phyloP scores from a whole-genome alignment of 2,113 vertebrate genomes.

The Nasalis larvatus region DNA sequence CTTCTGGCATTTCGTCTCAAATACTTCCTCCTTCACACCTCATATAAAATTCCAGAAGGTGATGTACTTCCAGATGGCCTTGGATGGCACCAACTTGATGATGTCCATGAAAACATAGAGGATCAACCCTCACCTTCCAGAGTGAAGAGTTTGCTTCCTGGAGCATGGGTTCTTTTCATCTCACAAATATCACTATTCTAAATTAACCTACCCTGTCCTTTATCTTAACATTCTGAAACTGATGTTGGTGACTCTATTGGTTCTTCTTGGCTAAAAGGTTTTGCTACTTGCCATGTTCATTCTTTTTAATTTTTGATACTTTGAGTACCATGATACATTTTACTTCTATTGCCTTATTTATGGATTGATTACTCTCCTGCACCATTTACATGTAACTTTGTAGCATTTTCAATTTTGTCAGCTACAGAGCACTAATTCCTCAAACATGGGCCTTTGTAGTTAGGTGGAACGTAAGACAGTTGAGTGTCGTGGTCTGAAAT shows the following conservation, averaged over 20 bases:
- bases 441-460: background rate
- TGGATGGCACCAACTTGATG: slow-evolving; percentile 33
- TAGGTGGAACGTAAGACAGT: background rate
- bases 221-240: background rate
- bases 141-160: background rate
- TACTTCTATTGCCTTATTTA: background rate
- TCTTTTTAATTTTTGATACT: background rate
- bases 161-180: slow-evolving; percentile 30
- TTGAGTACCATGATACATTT: background rate
- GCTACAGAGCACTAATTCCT: background rate
- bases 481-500: background rate
- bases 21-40: slow-evolving; percentile 31
- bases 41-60: slow-evolving; percentile 34
- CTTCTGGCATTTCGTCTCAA: slow-evolving; percentile 26
- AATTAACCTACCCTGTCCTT: background rate
- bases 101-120: slow-evolving; percentile 14
- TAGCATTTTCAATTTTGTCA: background rate
- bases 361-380: background rate
- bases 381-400: background rate
- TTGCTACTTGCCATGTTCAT: background rate
- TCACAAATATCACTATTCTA: background rate
- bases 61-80: background rate
- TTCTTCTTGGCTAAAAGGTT: background rate
- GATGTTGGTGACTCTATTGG: background rate
- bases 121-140: background rate